Base-by-base conservation (phyloP, 2,888 invertebrate species). In the Uloborus plumipes region DNA sequence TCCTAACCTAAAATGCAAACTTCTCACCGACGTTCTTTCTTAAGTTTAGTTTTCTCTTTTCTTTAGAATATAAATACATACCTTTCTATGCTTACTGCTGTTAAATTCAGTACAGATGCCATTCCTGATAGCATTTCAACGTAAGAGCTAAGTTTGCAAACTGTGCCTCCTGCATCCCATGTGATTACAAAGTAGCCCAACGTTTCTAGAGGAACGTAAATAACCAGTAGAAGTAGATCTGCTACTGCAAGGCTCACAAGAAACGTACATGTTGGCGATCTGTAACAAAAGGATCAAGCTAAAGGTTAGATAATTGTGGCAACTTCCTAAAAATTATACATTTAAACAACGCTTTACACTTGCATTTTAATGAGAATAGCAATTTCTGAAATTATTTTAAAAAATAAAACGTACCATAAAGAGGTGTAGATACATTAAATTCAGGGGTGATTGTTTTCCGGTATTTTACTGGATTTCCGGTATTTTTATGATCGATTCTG, bases 1-100 rank as follows among this genome's bases (percentile, higher is more conserved):
- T 39, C 9, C 39, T 39, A 7, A 39, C 11, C 1, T 11, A 9
- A 2, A 39, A 39, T 9, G 39, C 11, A 2, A 39, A 7, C 7
- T 9, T 39, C 9, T 39, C 39, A 11, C 7, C 39, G 1, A 6
- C 39, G 3, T 39, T 11, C 39, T 39, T 39, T 39, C 7, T 31
- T 4, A 31, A 31, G 4, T 31, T 9, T 11, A 6, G 9, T 39
- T 9, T 39, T 39, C 39, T 39, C 11, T 7, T 7, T 39, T 9
- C 39, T 9, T 39, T 39, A 11, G 9, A 39, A 39, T 9, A 39
- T 2, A 39, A 39, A 39, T 39, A 39, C 39, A 9, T 39, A 90
- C 90, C 90, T 89, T 87, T 90, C 90, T 13, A 90, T 87, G 81
- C 89, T 90, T 76, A 90, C 89, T 11, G 90, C 89, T 9, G 89